Percentiles rank a stretch among this genome's conserved stretches.
Evolutionary conservation across 2,113 vertebrate species (phyloP).

Genomic region (Elanoides forficatus): DNA sequence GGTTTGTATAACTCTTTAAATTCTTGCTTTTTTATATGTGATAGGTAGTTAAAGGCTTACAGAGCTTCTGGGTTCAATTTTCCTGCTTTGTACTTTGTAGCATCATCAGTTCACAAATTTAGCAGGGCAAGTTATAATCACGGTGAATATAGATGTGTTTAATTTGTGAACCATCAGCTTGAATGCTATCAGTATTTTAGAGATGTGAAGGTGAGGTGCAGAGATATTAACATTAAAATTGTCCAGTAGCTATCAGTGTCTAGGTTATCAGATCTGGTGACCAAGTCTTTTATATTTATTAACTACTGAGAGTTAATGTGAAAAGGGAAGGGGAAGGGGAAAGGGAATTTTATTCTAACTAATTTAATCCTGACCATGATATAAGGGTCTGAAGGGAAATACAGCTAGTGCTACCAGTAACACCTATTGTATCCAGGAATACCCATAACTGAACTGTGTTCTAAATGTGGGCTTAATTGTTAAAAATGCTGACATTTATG

Average conservation of each 20-base stretch:
- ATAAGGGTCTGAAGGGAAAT: not conserved
- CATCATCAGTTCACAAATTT: not conserved
- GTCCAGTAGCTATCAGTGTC: not conserved
- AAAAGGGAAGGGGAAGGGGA: not conserved
- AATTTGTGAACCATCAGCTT: not conserved
- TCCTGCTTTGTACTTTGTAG: not conserved
- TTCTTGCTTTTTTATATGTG: not conserved
- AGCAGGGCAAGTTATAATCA: not conserved
- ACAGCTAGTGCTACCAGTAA: not conserved
- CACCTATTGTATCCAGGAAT: not conserved
- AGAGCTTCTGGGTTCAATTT: not conserved
- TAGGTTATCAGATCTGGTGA: not conserved
- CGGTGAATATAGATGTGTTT: not conserved
- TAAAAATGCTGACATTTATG: conserved; percentile 59
- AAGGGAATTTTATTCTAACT: not conserved
- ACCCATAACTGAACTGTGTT: not conserved
- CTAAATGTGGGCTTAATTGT: conserved; percentile 33
- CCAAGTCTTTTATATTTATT: not conserved
- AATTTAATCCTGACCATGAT: not conserved
- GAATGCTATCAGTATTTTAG: not conserved
- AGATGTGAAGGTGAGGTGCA: not conserved
- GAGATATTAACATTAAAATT: not conserved
- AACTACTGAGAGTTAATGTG: not conserved
- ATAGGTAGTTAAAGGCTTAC: not conserved
- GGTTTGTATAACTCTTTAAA: not conserved